phyloP scores from a whole-genome alignment of 2,888 invertebrate species.

The Agrotis ipsilon region DNA sequence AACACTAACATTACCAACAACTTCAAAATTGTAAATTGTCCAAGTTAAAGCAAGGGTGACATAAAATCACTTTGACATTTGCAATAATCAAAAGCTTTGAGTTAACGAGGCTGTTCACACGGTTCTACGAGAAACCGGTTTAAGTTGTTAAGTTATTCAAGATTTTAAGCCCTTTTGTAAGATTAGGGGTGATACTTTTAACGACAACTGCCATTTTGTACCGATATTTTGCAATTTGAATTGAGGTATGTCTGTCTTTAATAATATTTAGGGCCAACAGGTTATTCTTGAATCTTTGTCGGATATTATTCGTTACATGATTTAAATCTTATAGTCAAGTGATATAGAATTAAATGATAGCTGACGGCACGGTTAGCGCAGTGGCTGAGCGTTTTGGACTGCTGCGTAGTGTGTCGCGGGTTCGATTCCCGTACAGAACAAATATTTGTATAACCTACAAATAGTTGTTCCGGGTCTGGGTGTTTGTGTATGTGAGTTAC shows the following conservation, averaged over 20 bases:
- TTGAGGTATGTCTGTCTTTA: neutral
- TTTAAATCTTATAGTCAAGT: no score
- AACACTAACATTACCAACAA: neutral
- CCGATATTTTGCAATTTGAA: neutral
- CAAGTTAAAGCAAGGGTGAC: constrained; percentile 16
- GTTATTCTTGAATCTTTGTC: neutral
- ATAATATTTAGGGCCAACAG: neutral
- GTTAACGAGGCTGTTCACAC: constrained; percentile 31
- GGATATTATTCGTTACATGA: neutral
- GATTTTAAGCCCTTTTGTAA: neutral
- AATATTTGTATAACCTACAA: no score
- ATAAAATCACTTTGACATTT: constrained; percentile 37
- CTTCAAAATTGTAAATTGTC: constrained; percentile 25
- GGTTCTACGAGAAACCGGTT: constrained; percentile 27
- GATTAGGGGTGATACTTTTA: constrained; percentile 8
- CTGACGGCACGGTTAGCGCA: neutral
- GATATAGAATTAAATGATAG: neutral
- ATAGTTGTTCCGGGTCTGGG: no score
- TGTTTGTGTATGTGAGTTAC: no score
- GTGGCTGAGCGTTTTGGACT: no score
- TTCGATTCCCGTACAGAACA: no score
- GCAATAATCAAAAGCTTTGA: constrained; percentile 32
- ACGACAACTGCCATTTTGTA: neutral
- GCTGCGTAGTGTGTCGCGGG: no score
- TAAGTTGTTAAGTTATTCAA: constrained; percentile 15